Evolutionary conservation across 23 tunicate genomes (phyloP), one percentile per base, ranked within the genome.

Genomic region (Phallusia fumigata): DNA sequence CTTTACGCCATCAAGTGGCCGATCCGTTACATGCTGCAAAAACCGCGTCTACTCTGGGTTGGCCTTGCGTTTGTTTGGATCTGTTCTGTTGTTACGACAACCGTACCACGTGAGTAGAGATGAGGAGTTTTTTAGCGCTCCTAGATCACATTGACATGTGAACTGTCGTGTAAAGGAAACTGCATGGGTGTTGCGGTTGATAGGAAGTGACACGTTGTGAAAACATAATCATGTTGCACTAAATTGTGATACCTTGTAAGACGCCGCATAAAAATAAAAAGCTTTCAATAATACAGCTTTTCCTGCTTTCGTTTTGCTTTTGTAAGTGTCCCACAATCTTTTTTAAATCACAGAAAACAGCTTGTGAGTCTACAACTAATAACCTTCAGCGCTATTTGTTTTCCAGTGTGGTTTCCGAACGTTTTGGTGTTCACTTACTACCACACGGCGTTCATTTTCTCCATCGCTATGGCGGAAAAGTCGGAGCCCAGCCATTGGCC

Each of bases 1-100:
- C 69, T 58, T 24, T 58, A 58, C 28, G 69, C 69, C 69, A 24
- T 58, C 69, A 58, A 13, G 28, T 58, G 69, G 69, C 69, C 69
- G 69, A 6, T 58, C 3, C 69, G 69, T 22, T 58, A 58, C 16
- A 58, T 22, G 28, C 26, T 58, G 69, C 69, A 58, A 24, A 58
- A 24, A 22, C 5, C 26, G 13, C 3, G 69, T 1, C 26, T 11
- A 24, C 28, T 24, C 13, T 22, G 26, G 69, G 28, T 13, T 13
- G 16, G 69, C 13, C 28, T 58, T 6, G 28, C 69, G 28, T 22
- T 8, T 24, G 69, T 58, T 1, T 58, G 69, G 69, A 58, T 24
- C 28, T 58, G 69, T 16, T 22, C 69, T 1, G 8, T 58, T 22
- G 28, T 13, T 16, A 58, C 69, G 28, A 24, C 69, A 21, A 58